These are phyloP conservation scores for Bostrychus sinensis DNA, from an alignment of 2,113 vertebrate species.

Conservation along the genomic window DNA sequence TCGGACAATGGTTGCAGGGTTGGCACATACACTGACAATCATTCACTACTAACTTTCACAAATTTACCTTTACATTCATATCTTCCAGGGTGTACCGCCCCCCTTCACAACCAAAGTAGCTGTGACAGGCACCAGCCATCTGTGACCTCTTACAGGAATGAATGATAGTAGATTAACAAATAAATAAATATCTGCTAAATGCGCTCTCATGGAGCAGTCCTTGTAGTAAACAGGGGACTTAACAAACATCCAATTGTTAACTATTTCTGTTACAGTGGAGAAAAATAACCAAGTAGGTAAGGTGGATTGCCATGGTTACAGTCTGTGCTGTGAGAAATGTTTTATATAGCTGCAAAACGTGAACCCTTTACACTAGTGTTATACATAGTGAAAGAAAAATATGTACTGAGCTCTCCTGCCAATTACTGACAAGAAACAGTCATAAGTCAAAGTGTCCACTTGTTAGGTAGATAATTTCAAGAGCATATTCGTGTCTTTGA, in stretches of 20 bases:
- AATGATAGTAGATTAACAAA: no score
- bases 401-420: background rate
- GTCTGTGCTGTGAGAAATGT: conserved; percentile 49
- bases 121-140: background rate
- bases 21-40: no score
- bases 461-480: background rate
- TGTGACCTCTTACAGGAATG: background rate
- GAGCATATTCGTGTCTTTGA: background rate
- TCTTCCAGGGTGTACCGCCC: background rate
- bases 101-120: background rate
- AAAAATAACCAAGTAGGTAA: conserved; percentile 61
- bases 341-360: conserved; percentile 44
- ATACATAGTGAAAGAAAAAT: conserved; percentile 19
- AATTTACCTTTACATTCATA: no score
- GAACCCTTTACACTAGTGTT: conserved; percentile 41
- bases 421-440: conserved; percentile 3
- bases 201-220: no score
- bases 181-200: no score
- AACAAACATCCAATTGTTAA: conserved; percentile 1
- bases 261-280: conserved; percentile 20
- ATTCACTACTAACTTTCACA: no score
- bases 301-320: conserved; percentile 71
- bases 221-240: background rate
- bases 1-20: no score
- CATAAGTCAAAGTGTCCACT: no score